These are phyloP conservation scores for human (Homo sapiens) DNA, from an alignment of 2,113 vertebrate species.

Conservation along the genomic window DNA sequence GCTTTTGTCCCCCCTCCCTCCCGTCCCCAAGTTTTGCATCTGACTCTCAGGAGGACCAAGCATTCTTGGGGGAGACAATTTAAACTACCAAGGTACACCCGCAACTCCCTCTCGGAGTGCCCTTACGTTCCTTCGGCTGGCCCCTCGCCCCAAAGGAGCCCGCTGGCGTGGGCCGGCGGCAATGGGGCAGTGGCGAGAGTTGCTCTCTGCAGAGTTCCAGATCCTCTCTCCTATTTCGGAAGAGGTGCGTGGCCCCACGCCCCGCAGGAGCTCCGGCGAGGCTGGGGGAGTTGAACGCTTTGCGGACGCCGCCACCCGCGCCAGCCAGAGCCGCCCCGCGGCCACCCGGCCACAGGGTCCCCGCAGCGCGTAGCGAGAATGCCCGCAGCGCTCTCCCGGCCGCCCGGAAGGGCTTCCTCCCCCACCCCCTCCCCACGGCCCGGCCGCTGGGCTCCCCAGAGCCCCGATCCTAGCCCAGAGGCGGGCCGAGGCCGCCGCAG, in stretches of 20 bases:
- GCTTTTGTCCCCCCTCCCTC: neutral
- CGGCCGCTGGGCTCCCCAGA: neutral
- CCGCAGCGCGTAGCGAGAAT: neutral
- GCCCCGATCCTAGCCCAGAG: neutral
- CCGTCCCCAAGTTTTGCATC: slow-evolving; percentile 34
- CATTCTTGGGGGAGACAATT: neutral
- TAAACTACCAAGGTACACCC: neutral
- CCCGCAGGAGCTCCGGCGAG: neutral
- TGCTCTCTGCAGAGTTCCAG: neutral
- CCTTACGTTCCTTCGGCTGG: neutral
- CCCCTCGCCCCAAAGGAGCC: neutral
- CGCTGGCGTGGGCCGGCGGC: neutral
- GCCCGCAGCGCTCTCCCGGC: neutral
- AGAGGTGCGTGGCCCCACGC: too few species aligned
- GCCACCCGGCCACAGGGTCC: neutral
- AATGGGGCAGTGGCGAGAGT: neutral
- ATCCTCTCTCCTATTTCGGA: neutral
- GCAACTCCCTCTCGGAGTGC: neutral
- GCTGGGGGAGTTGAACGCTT: neutral
- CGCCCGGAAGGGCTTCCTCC: neutral
- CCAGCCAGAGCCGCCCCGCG: neutral
- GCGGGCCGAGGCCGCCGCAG: neutral
- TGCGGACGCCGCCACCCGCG: neutral
- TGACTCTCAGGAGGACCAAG: neutral
- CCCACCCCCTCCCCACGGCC: neutral